These are phyloP conservation scores for Pontoporia blainvillei DNA, from an alignment of 2,113 vertebrate species.

Conservation along the genomic window DNA sequence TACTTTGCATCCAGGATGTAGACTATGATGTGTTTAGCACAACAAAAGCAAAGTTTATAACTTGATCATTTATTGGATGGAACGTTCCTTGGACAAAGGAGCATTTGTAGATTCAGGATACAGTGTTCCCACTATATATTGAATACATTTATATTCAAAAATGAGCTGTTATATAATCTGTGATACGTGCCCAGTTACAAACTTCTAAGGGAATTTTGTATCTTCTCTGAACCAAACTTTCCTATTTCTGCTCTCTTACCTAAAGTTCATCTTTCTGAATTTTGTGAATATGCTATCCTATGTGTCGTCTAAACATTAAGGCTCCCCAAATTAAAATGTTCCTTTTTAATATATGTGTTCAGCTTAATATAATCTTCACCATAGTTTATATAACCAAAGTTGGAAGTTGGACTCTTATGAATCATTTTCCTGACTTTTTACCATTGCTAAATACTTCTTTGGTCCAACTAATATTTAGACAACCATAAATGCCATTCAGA, in stretches of 20 bases:
- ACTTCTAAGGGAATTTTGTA: conserved; percentile 15
- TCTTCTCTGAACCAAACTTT: background rate
- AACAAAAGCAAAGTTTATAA: background rate
- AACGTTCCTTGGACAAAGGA: background rate
- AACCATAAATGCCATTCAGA: background rate
- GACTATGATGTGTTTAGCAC: background rate
- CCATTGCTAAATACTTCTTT: background rate
- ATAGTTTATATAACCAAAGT: background rate
- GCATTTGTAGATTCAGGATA: background rate
- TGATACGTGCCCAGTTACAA: background rate
- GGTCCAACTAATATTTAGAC: background rate
- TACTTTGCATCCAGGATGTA: background rate
- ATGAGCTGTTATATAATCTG: background rate
- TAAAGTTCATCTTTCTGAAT: conserved; percentile 6
- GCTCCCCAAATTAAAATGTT: background rate
- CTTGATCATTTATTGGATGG: background rate
- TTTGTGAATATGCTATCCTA: conserved; percentile 12
- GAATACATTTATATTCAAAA: background rate
- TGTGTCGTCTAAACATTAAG: background rate
- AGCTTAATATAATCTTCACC: background rate
- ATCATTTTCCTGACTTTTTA: background rate
- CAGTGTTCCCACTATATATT: background rate
- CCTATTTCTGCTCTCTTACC: background rate
- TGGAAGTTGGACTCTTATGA: background rate
- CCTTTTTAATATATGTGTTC: background rate